phyloP scores from a whole-genome alignment of 2,888 invertebrate genomes.

The Drosophila melanosoma region DNA sequence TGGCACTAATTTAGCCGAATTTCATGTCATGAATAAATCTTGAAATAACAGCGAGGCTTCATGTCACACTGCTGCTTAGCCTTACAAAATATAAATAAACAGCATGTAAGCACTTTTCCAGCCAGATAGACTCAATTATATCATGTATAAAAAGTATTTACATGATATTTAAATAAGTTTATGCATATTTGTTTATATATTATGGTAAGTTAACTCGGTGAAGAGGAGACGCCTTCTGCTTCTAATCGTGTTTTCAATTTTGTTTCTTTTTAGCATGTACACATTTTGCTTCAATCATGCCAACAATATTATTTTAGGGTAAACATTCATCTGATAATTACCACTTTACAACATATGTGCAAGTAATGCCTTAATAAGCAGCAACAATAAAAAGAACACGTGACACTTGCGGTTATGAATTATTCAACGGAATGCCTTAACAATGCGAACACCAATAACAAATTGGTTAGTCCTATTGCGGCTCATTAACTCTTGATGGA shows the following conservation, averaged over 20 bases:
- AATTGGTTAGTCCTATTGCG: slow-evolving; percentile 70
- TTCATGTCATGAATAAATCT: slow-evolving; percentile 3
- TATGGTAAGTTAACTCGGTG: background rate
- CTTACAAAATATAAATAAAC: background rate
- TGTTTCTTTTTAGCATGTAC: background rate
- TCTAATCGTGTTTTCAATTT: background rate
- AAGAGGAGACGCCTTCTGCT: background rate
- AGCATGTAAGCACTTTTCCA: background rate
- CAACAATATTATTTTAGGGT: slow-evolving; percentile 8
- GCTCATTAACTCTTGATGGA: slow-evolving; percentile 82
- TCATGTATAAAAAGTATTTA: background rate
- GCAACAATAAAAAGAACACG: slow-evolving; percentile 68
- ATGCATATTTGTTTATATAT: background rate
- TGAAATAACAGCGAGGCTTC: background rate
- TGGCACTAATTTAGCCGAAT: slow-evolving; percentile 4
- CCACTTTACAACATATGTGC: slow-evolving; percentile 56
- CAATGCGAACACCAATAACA: slow-evolving; percentile 54
- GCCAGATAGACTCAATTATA: background rate
- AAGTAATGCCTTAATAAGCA: slow-evolving; percentile 64
- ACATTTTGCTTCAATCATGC: slow-evolving; percentile 12
- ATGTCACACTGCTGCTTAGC: background rate
- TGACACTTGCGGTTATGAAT: slow-evolving; percentile 72
- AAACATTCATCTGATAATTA: slow-evolving; percentile 37
- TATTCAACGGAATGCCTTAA: slow-evolving; percentile 47
- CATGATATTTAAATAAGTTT: background rate